phyloP scores from a whole-genome alignment of 1,140 invertebrate species.

The Dryas iulia region DNA sequence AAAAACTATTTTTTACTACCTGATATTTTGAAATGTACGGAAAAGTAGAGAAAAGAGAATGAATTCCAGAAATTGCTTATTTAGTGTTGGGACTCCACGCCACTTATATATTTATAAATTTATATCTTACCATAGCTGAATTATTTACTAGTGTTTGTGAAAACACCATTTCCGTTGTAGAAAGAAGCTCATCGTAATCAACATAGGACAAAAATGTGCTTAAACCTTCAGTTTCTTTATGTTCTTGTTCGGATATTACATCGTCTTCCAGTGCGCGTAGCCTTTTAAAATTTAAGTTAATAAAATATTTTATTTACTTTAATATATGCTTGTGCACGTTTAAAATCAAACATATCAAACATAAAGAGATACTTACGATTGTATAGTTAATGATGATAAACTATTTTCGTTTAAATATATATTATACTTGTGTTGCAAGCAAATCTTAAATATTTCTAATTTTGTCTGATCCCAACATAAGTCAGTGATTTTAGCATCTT shows the following conservation, averaged over 20 bases:
- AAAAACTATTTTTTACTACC: too few species aligned
- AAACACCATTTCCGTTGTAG: conserved; percentile 48
- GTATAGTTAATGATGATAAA: conserved; percentile 28
- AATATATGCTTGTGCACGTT: too few species aligned
- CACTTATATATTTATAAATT: too few species aligned
- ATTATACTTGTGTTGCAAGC: conserved; percentile 30
- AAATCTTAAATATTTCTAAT: not conserved
- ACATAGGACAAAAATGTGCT: conserved; percentile 44
- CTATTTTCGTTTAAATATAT: conserved; percentile 25
- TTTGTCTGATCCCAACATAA: not conserved
- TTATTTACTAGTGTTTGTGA: conserved; percentile 42
- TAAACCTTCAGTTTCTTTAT: conserved; percentile 38
- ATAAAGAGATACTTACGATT: conserved; percentile 42
- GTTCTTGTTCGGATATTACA: conserved; percentile 67
- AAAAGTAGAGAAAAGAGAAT: too few species aligned
- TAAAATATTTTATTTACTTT: too few species aligned
- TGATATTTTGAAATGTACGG: too few species aligned
- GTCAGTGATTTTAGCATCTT: not conserved
- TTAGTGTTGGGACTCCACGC: too few species aligned
- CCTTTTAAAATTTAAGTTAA: conserved; percentile 28
- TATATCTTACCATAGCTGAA: conserved; percentile 38
- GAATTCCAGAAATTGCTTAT: too few species aligned
- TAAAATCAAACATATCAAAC: conserved; percentile 72
- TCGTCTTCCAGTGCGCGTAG: conserved; percentile 74
- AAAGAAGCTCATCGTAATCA: conserved; percentile 51